Evolutionary conservation across 1,140 invertebrate species (phyloP).

Genomic region (Sinella curviseta): DNA sequence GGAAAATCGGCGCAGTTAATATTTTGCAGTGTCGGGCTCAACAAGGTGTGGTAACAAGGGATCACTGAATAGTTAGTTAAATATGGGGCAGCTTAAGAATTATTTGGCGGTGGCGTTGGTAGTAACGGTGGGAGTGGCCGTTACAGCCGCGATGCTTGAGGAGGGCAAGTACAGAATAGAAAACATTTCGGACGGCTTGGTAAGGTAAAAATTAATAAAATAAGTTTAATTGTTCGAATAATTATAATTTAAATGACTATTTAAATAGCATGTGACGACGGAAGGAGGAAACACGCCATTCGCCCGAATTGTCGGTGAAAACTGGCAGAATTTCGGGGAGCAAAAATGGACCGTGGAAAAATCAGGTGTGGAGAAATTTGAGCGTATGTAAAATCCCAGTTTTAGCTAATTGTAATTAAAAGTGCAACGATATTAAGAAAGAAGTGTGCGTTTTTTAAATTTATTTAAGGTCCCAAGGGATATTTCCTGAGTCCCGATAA

Average conservation of each 20-base stretch:
- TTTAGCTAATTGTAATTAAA: not conserved
- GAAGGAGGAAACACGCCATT: conserved; percentile 35
- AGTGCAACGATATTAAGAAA: not conserved
- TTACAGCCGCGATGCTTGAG: not conserved
- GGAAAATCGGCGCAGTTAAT: too few relatives aligned
- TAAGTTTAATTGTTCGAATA: too few relatives aligned
- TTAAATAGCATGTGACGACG: conserved; percentile 35
- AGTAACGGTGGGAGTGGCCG: not conserved
- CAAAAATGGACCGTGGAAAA: conserved; percentile 35
- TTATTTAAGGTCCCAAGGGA: not conserved
- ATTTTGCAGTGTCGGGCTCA: too few relatives aligned
- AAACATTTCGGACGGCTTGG: conserved; percentile 28
- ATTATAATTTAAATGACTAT: too few relatives aligned
- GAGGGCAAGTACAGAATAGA: conserved; percentile 32
- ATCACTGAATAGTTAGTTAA: too few relatives aligned
- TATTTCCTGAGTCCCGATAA: conserved; percentile 25
- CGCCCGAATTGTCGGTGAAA: conserved; percentile 33
- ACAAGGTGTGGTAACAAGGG: too few relatives aligned
- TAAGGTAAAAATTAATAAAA: conserved; percentile 14
- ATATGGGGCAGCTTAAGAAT: not conserved
- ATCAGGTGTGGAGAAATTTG: conserved; percentile 15
- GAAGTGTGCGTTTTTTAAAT: not conserved
- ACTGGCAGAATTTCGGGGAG: conserved; percentile 41
- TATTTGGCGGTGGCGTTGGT: not conserved
- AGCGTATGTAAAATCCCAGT: not conserved